Percentiles rank a stretch among this genome's conserved stretches.
Conservation (phyloP, 2,888 invertebrate genomes). For the Synergus japonicus region DNA sequence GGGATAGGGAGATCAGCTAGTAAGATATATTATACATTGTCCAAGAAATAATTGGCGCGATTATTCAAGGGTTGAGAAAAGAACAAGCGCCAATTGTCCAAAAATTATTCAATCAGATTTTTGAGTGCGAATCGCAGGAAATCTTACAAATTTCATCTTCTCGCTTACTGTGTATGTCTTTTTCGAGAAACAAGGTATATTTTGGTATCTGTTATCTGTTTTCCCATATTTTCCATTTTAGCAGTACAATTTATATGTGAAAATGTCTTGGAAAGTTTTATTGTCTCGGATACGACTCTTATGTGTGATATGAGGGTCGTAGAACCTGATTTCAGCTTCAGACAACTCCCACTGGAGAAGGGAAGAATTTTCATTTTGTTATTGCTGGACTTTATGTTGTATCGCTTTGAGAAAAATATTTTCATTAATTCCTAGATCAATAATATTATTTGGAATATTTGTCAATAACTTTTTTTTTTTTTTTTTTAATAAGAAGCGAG, state of each 20-base stretch:
- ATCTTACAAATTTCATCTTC: too few relatives aligned
- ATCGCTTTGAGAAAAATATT: neutral
- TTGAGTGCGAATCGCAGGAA: too few relatives aligned
- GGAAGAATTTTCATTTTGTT: neutral
- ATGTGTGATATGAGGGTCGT: neutral
- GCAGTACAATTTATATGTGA: neutral
- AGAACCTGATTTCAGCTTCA: neutral
- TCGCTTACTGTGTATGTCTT: too few relatives aligned
- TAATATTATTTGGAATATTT: too few relatives aligned
- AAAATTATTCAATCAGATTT: neutral
- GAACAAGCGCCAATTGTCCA: neutral
- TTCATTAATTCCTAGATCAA: too few relatives aligned
- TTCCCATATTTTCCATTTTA: neutral
- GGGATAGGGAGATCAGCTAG: neutral
- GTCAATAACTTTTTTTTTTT: neutral
- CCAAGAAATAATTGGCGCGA: neutral
- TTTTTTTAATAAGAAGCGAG: neutral
- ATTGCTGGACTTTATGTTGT: neutral
- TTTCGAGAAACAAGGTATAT: neutral
- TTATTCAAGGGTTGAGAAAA: neutral
- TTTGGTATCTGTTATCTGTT: neutral
- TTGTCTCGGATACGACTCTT: neutral
- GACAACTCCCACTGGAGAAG: neutral
- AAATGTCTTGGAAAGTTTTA: neutral
- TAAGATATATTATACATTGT: conserved; percentile 1